Percentiles rank a stretch among this genome's conserved stretches.
Evolutionary conservation across 2,888 invertebrate genomes (phyloP).

Genomic region (Ypsolopha sequella): DNA sequence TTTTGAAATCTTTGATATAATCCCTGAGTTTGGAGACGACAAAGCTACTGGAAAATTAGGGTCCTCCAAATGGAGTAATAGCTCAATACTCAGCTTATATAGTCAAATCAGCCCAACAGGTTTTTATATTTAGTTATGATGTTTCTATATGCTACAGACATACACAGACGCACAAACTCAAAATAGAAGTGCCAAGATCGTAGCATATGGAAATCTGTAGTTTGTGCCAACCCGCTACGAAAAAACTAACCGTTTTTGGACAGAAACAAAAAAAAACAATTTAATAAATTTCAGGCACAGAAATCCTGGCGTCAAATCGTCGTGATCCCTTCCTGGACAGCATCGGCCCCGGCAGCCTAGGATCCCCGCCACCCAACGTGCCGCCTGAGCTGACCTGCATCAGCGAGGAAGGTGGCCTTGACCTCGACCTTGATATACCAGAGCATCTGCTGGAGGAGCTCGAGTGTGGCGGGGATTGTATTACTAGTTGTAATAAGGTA

Average conservation of each 20-base stretch:
- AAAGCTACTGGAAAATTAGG: too few relatives aligned
- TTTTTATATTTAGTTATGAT: too few relatives aligned
- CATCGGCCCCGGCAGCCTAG: slow-evolving; percentile 53
- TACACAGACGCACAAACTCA: too few relatives aligned
- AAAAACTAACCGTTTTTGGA: background rate
- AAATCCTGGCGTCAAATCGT: slow-evolving; percentile 53
- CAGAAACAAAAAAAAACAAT: background rate
- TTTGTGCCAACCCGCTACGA: too few relatives aligned
- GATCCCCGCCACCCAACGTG: slow-evolving; percentile 60
- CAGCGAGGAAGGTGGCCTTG: slow-evolving; percentile 87
- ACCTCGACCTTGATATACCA: slow-evolving; percentile 73
- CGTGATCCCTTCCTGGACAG: slow-evolving; percentile 52
- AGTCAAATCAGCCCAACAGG: too few relatives aligned
- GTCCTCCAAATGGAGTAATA: too few relatives aligned
- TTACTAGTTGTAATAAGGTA: slow-evolving; percentile 87
- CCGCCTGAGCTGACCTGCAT: slow-evolving; percentile 85
- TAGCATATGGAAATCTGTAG: too few relatives aligned
- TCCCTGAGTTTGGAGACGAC: too few relatives aligned
- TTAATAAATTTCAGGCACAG: slow-evolving; percentile 52
- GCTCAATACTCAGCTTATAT: too few relatives aligned
- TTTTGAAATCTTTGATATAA: too few relatives aligned
- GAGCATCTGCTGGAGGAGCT: slow-evolving; percentile 83
- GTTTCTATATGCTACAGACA: too few relatives aligned
- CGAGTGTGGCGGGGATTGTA: slow-evolving; percentile 85
- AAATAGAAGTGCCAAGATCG: too few relatives aligned